phyloP scores from a whole-genome alignment of 2,113 vertebrate species.

The Sorex fumeus region DNA sequence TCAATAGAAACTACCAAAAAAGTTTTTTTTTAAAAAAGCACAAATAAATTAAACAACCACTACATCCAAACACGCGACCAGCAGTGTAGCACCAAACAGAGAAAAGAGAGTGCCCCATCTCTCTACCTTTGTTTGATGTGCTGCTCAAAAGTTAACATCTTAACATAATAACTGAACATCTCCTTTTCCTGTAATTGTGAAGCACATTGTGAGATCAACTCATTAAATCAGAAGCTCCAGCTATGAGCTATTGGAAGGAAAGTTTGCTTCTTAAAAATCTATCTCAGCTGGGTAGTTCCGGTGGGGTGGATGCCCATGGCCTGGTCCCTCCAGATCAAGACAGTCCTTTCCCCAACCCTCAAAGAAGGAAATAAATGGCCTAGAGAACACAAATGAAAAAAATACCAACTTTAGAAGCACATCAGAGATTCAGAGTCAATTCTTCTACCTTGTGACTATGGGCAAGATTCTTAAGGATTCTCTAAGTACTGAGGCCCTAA shows the following conservation, averaged over 20 bases:
- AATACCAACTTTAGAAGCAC: conserved; percentile 5
- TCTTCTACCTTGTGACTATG: neutral
- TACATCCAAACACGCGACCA: conserved; percentile 17
- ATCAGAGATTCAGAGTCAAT: neutral
- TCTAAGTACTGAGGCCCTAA: neutral
- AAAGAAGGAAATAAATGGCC: neutral
- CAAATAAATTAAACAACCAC: conserved; percentile 30
- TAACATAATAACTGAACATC: neutral
- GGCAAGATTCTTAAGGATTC: neutral
- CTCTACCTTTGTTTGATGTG: neutral
- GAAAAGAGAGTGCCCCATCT: neutral
- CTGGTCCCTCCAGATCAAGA: neutral
- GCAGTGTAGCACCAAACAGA: neutral
- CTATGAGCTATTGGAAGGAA: neutral
- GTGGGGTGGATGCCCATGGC: fast-evolving
- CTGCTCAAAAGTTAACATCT: neutral
- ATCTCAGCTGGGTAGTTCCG: neutral
- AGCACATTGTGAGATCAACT: conserved; percentile 14
- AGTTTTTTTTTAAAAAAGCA: no score
- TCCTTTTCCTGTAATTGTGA: conserved; percentile 42
- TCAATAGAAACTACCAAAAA: no score
- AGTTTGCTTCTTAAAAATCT: neutral
- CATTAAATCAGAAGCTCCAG: neutral
- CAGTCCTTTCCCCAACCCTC: neutral
- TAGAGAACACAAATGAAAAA: conserved; percentile 1